Percentiles rank a stretch among this genome's conserved stretches.
These are phyloP conservation scores for Sycophaga agraensis DNA, from an alignment of 1,140 invertebrate species.

Conservation along the genomic window DNA sequence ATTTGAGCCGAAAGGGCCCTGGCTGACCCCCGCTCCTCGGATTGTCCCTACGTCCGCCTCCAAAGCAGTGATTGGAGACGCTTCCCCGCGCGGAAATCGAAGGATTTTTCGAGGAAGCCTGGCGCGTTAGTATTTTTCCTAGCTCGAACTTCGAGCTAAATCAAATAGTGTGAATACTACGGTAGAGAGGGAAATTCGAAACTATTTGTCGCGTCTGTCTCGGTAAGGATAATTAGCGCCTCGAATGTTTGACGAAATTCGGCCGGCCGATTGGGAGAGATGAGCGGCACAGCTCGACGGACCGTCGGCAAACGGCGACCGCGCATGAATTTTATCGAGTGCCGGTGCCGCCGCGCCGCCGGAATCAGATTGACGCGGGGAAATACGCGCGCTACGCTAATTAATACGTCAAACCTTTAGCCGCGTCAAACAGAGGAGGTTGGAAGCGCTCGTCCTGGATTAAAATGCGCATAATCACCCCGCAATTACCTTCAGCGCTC, in stretches of 20 bases:
- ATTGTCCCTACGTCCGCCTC: too few relatives aligned
- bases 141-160: too few relatives aligned
- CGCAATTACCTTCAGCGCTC: constrained; percentile 4
- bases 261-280: not conserved
- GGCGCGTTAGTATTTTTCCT: too few relatives aligned
- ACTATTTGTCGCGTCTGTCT: too few relatives aligned
- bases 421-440: constrained; percentile 34
- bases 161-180: too few relatives aligned
- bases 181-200: too few relatives aligned
- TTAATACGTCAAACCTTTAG: constrained; percentile 47
- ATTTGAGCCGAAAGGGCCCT: too few relatives aligned
- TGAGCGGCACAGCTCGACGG: not conserved
- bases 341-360: not conserved
- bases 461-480: constrained; percentile 44
- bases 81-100: too few relatives aligned
- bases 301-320: constrained; percentile 21
- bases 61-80: too few relatives aligned
- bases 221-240: constrained; percentile 3
- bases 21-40: too few relatives aligned
- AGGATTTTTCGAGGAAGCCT: too few relatives aligned
- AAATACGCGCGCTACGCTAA: constrained; percentile 29
- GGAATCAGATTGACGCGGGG: constrained; percentile 8
- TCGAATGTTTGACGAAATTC: constrained; percentile 5
- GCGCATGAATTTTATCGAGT: constrained; percentile 21
- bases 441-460: constrained; percentile 16